Percentiles rank a stretch among this genome's conserved stretches.
These are phyloP conservation scores for Mastomys natalensis DNA, from an alignment of 2,113 vertebrate genomes.

Conservation along the genomic window DNA sequence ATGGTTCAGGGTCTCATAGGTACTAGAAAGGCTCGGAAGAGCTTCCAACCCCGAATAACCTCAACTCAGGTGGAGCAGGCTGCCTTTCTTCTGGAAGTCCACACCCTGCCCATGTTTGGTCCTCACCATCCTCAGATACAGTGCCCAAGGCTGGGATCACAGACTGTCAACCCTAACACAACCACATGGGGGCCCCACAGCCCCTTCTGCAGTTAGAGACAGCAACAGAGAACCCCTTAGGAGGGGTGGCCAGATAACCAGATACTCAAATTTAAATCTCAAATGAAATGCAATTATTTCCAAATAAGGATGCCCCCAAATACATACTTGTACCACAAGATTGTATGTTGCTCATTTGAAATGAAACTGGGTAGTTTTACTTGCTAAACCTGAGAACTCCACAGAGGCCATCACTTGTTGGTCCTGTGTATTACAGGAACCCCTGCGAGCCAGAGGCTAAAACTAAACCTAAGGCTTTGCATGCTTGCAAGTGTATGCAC, in stretches of 20 bases:
- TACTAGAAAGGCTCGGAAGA: not conserved
- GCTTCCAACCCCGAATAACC: not conserved
- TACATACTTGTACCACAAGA: not conserved
- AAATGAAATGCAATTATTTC: constrained; percentile 9
- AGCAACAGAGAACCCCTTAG: not conserved
- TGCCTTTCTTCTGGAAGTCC: not conserved
- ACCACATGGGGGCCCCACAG: not conserved
- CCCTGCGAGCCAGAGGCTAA: not conserved
- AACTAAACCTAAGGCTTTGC: not conserved
- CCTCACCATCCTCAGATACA: not conserved
- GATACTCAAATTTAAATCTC: not conserved
- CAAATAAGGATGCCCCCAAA: not conserved
- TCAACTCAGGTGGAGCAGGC: not conserved
- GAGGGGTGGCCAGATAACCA: not conserved
- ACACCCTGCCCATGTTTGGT: not conserved
- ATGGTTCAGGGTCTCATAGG: not conserved
- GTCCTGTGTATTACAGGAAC: not conserved
- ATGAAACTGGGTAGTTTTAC: constrained; percentile 16
- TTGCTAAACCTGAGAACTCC: constrained; percentile 26
- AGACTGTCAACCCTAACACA: not conserved
- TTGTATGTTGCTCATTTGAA: not conserved
- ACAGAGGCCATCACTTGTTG: not conserved
- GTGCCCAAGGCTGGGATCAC: not conserved
- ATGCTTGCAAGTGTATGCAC: not conserved
- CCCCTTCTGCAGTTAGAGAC: not conserved